Evolutionary conservation across 2,113 vertebrate species (phyloP).

Genomic region (Sarotherodon lohbergeri): DNA sequence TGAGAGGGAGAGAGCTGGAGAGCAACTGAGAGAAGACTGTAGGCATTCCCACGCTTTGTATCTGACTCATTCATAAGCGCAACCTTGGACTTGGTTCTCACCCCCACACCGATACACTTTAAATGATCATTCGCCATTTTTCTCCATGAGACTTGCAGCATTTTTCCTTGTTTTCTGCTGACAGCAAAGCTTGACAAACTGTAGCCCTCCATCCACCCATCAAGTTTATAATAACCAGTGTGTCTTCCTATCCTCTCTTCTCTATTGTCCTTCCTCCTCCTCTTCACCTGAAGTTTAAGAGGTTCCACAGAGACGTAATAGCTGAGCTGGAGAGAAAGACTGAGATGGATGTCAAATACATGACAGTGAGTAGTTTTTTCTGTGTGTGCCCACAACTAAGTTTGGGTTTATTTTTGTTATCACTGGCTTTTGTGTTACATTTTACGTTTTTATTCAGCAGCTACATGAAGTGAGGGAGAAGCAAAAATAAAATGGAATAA

Average conservation of each 20-base stretch:
- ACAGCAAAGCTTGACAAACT: constrained; percentile 9
- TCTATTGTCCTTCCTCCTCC: neutral
- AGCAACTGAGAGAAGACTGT: constrained; percentile 28
- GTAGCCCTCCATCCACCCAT: neutral
- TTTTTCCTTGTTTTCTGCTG: neutral
- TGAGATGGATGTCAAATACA: constrained; percentile 95
- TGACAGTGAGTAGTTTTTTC: constrained; percentile 84
- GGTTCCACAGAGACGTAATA: constrained; percentile 93
- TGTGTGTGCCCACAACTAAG: neutral
- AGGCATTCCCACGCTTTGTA: constrained; percentile 56
- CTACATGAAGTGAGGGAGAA: neutral
- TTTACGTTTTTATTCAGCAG: neutral
- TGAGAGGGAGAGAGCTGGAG: neutral
- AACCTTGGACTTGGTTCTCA: constrained; percentile 43
- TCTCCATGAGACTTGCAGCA: neutral
- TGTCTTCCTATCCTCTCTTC: constrained; percentile 6
- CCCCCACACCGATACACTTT: constrained; percentile 24
- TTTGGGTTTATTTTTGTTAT: neutral
- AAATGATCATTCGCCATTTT: constrained; percentile 3
- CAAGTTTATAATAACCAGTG: constrained; percentile 13
- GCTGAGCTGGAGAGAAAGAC: constrained; percentile 92
- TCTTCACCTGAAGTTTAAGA: constrained; percentile 80
- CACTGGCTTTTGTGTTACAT: neutral
- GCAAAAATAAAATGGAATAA: neutral
- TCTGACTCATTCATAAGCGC: constrained; percentile 64